Evolutionary conservation across 2,113 vertebrate species (phyloP), one percentile per base, ranked within the genome.

Genomic region (Rafetus swinhoei): DNA sequence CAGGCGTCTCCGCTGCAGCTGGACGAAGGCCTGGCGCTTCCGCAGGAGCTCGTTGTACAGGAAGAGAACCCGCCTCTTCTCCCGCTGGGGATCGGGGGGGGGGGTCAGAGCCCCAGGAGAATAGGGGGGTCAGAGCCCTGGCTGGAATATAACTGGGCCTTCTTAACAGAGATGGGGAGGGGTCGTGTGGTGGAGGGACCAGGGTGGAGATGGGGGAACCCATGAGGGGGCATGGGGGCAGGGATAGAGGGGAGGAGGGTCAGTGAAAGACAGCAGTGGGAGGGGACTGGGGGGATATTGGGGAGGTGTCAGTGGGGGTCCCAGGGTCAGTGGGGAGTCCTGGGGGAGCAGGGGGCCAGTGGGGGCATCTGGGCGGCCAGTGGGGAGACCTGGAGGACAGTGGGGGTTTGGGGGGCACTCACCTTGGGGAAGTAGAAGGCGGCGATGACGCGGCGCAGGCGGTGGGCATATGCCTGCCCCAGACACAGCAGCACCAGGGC

Each of bases 391-490:
- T 9, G 18, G 89, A 69, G 13, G 32, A 13, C 29, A n/a, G 29
- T 6, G 27, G 32, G n/a, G 9, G 10, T 7, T 27, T 12, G n/a
- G 1, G 21, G 15, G 11, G 15, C 29, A 0, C 87, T 79, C 90
- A 99, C 99, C 98, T 99, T 97, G 52, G 99, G 99, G 93, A 98
- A 98, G 95, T 96, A 99, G 97, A 98, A 99, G 77, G 99, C 95
- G 0, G 98, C 96, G 0, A 99, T 98, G 97, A 95, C 98, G 0
- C 98, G 97, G 9, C 98, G 98, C 85, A 99, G 97, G 10, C 99
- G 98, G 95, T 98, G 98, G 9, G 91, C 96, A 80, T 99, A 99
- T 27, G 98, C 98, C 92, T 99, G 99, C 4, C 96, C 53, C 59
- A 98, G 91, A 97, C 98, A 99, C 89, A 99, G 96, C 8, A 98